phyloP scores from a whole-genome alignment of 2,113 vertebrate species.

The Rhea pennata region DNA sequence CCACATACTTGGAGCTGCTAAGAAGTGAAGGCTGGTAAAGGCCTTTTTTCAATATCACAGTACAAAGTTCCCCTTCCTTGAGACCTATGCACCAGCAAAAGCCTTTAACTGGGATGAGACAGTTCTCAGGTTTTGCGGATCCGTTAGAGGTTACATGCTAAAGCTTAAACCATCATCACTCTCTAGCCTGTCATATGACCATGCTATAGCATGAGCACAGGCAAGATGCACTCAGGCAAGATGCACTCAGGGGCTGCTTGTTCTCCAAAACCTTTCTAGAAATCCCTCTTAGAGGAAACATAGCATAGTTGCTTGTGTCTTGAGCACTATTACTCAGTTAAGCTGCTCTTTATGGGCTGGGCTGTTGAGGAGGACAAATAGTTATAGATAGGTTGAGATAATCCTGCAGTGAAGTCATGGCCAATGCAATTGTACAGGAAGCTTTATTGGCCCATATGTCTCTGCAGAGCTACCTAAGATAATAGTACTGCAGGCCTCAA shows the following conservation, averaged over 20 bases:
- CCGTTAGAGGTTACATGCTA: neutral
- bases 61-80: neutral
- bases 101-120: neutral
- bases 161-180: neutral
- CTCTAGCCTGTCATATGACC: neutral
- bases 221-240: neutral
- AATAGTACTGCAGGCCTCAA: neutral
- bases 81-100: neutral
- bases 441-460: neutral
- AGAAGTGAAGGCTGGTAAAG: neutral
- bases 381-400: neutral
- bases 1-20: neutral
- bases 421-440: neutral
- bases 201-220: neutral
- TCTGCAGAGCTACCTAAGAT: neutral
- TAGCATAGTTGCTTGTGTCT: neutral
- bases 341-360: neutral
- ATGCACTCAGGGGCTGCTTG: neutral
- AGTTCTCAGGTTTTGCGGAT: neutral
- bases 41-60: neutral
- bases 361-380: neutral
- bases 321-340: neutral
- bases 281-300: neutral
- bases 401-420: neutral
- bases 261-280: neutral